These are phyloP conservation scores for Ornithoptera priamus DNA, from an alignment of 2,888 invertebrate genomes.

Conservation along the genomic window DNA sequence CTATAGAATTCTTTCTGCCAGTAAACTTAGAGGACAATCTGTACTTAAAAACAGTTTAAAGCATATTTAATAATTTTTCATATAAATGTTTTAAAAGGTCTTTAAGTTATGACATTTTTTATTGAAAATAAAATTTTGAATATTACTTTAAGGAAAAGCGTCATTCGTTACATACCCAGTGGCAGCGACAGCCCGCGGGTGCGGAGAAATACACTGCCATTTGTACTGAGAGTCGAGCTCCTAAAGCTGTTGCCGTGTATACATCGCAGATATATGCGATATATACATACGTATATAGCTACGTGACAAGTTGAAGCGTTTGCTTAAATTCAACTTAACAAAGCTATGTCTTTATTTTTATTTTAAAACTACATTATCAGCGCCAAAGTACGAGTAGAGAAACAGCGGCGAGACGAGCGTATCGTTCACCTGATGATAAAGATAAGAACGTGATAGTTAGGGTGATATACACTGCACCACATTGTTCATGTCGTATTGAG, in stretches of 20 bases:
- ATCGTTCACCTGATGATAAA: too few relatives aligned
- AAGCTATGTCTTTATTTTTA: not conserved
- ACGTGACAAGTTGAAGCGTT: constrained; percentile 6
- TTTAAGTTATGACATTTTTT: too few relatives aligned
- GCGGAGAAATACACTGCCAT: constrained; percentile 30
- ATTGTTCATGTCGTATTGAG: too few relatives aligned
- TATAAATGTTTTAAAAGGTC: too few relatives aligned
- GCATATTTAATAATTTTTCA: too few relatives aligned
- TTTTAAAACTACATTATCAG: not conserved
- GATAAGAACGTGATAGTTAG: too few relatives aligned
- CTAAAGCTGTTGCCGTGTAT: constrained; percentile 23
- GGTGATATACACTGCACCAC: too few relatives aligned
- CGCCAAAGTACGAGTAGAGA: not conserved
- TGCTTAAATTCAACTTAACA: constrained; percentile 3
- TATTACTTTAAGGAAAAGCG: not conserved
- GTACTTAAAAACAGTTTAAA: too few relatives aligned
- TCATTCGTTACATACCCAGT: constrained; percentile 18
- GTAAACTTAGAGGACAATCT: too few relatives aligned
- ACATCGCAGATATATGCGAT: constrained; percentile 14
- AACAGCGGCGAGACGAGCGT: too few relatives aligned
- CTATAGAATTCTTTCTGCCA: too few relatives aligned
- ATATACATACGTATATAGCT: not conserved
- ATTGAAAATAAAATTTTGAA: not conserved
- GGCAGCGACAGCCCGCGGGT: constrained; percentile 27
- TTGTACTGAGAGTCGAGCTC: constrained; percentile 22